Conservation (phyloP, 1,140 invertebrate species). For the Papilio polyxenes region DNA sequence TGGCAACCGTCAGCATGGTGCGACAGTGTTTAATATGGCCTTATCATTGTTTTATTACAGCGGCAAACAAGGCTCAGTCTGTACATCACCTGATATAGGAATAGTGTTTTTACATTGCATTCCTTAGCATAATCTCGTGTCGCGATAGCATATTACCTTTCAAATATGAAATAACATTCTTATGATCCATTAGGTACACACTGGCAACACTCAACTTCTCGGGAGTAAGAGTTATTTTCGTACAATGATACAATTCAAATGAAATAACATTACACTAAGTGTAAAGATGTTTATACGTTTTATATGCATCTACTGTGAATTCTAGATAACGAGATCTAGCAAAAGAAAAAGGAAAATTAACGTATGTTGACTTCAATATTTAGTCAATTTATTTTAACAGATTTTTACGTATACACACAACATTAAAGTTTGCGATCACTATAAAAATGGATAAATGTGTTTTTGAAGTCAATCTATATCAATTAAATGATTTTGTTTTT, state of each 20-base stretch:
- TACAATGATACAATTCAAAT: conserved; percentile 30
- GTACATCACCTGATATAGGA: conserved; percentile 75
- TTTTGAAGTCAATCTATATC: too few relatives aligned
- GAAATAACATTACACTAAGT: conserved; percentile 19
- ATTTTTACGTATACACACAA: background rate
- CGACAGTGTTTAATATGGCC: conserved; percentile 53
- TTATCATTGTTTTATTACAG: conserved; percentile 60
- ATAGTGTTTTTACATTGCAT: conserved; percentile 74
- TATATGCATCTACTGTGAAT: conserved; percentile 4
- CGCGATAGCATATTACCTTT: conserved; percentile 60
- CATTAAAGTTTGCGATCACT: too few relatives aligned
- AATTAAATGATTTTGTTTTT: too few relatives aligned
- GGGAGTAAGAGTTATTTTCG: conserved; percentile 14
- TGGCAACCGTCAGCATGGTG: conserved; percentile 44
- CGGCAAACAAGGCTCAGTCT: conserved; percentile 61
- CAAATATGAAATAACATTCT: conserved; percentile 62
- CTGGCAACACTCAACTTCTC: conserved; percentile 23
- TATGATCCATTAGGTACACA: conserved; percentile 55
- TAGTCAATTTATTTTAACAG: background rate
- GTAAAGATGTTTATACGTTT: background rate
- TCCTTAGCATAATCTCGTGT: conserved; percentile 71
- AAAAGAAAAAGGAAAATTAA: background rate
- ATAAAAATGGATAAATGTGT: too few relatives aligned
- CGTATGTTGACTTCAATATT: background rate
- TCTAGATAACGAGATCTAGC: background rate